These are phyloP conservation scores for Acanthoscelides obtectus DNA, from an alignment of 2,888 invertebrate genomes.

Conservation along the genomic window DNA sequence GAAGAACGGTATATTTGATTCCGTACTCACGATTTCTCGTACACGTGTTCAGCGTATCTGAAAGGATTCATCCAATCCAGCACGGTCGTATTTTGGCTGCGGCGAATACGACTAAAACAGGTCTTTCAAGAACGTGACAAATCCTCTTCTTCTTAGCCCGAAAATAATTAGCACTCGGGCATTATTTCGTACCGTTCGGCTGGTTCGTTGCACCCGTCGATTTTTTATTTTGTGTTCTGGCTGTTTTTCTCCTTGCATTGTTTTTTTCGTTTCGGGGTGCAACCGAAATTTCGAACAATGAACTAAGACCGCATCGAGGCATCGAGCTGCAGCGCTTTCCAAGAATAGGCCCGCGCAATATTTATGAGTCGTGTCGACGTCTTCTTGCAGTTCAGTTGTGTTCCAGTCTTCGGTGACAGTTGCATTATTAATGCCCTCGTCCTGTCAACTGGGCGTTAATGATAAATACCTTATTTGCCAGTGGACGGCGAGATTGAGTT, in stretches of 20 bases:
- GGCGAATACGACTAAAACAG: not conserved
- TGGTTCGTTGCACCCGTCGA: not conserved
- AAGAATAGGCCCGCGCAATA: slow-evolving; percentile 11
- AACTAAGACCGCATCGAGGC: slow-evolving; percentile 15
- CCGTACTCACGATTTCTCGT: not conserved
- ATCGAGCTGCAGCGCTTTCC: slow-evolving; percentile 8
- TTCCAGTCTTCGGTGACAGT: not conserved
- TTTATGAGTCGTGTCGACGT: slow-evolving; percentile 14
- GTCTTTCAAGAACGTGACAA: not conserved
- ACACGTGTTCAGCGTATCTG: not conserved
- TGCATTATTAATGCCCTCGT: not conserved
- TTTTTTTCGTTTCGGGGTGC: not conserved
- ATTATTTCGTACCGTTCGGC: not conserved
- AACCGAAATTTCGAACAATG: slow-evolving; percentile 18
- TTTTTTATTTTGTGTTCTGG: not conserved
- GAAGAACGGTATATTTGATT: not conserved
- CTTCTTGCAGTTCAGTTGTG: slow-evolving; percentile 12
- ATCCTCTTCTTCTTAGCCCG: not conserved
- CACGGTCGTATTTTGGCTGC: not conserved
- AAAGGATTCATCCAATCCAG: not conserved
- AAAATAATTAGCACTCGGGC: not conserved
- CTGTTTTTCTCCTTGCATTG: not conserved
- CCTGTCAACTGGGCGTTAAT: not conserved
- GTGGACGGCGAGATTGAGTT: not conserved
- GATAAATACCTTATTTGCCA: not conserved